Percentiles rank a stretch among this genome's conserved stretches.
Evolutionary conservation across 92 coral and sea anemone species (phyloP).

Genomic region (Bergia puertoricense): DNA sequence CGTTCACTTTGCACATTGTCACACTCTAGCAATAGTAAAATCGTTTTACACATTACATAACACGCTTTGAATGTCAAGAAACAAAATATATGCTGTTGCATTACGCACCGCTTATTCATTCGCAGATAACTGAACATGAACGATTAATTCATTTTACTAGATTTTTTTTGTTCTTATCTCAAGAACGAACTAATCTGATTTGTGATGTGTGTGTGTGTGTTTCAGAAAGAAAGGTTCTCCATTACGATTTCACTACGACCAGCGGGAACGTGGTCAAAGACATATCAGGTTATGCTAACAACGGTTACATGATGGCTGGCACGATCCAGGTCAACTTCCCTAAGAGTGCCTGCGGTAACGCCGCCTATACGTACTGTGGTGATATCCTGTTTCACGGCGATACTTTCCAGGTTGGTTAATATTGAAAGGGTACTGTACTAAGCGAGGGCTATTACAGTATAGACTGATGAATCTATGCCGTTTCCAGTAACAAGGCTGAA

Average conservation of each 20-base stretch:
- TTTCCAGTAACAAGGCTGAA: no score
- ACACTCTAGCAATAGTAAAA: no score
- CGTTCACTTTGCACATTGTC: neutral
- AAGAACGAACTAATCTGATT: neutral
- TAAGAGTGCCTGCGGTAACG: slow-evolving; percentile 88
- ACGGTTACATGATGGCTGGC: slow-evolving; percentile 84
- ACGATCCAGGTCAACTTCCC: slow-evolving; percentile 91
- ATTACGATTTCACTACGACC: slow-evolving; percentile 77
- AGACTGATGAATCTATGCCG: neutral
- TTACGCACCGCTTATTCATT: no score
- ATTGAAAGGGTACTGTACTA: neutral
- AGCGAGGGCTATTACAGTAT: neutral
- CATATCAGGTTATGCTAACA: slow-evolving; percentile 83
- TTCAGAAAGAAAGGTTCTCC: slow-evolving; percentile 81
- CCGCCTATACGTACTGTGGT: slow-evolving; percentile 91
- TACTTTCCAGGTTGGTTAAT: slow-evolving; percentile 75
- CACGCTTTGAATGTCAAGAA: neutral
- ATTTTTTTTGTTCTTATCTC: neutral
- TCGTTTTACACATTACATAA: neutral
- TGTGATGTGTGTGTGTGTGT: neutral
- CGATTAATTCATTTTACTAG: neutral
- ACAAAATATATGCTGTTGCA: no score
- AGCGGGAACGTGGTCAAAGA: slow-evolving; percentile 72
- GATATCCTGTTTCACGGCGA: slow-evolving; percentile 98
- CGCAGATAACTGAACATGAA: no score